These are phyloP conservation scores for Proisotoma minuta DNA, from an alignment of 2,888 invertebrate species.

Conservation along the genomic window DNA sequence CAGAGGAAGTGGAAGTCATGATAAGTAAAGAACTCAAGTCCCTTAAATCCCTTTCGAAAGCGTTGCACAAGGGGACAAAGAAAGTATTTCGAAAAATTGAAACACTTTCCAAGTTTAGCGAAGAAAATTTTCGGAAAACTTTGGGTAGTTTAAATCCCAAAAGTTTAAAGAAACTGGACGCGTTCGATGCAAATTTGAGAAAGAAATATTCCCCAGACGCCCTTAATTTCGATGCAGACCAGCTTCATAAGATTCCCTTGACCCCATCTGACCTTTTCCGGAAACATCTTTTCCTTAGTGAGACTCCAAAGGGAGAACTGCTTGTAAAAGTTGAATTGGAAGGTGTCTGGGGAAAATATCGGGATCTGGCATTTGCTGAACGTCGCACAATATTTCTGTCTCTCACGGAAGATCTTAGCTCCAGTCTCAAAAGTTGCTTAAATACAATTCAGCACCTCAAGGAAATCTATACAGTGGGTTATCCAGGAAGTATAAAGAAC, in stretches of 20 bases:
- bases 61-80: conserved; percentile 10
- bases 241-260: conserved; percentile 6
- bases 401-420: conserved; percentile 27
- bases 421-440: conserved; percentile 14
- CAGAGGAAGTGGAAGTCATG: conserved; percentile 16
- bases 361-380: conserved; percentile 23
- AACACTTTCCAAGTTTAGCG: conserved; percentile 19
- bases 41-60: conserved; percentile 11
- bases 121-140: conserved; percentile 10
- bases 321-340: conserved; percentile 24
- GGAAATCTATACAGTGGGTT: conserved; percentile 26
- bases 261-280: conserved; percentile 16
- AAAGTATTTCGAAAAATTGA: conserved; percentile 16
- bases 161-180: not conserved
- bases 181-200: not conserved
- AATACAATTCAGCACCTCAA: conserved; percentile 16
- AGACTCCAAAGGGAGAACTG: conserved; percentile 21
- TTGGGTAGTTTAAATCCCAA: conserved; percentile 21
- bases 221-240: conserved; percentile 1
- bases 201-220: not conserved
- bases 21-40: conserved; percentile 17
- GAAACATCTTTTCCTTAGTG: conserved; percentile 26
- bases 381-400: conserved; percentile 29
- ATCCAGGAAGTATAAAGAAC: conserved; percentile 22
- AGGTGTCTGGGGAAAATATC: conserved; percentile 25